Evolutionary conservation across 2,113 vertebrate genomes (phyloP).

Genomic region (Smithornis capensis): DNA sequence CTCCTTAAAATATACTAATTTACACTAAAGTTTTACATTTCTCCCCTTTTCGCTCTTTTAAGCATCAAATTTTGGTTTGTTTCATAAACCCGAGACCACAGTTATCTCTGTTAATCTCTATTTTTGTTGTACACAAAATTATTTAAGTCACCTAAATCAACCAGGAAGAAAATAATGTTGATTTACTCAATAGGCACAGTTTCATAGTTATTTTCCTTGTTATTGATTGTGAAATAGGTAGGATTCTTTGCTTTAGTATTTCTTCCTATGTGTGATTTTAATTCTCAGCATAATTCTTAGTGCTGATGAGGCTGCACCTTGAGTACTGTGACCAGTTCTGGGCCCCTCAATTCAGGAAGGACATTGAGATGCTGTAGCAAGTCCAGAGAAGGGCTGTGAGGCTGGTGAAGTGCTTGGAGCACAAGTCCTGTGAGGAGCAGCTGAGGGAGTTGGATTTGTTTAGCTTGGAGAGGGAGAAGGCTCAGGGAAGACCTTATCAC

Average conservation of each 20-base stretch:
- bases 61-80: not conserved
- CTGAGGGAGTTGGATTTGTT: not conserved
- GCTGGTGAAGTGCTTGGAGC: not conserved
- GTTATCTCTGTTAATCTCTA: not conserved
- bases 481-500: not conserved
- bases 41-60: not conserved
- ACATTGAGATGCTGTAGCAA: not conserved
- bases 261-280: not conserved
- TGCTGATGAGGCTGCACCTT: not conserved
- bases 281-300: not conserved
- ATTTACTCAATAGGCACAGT: not conserved
- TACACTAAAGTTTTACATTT: not conserved
- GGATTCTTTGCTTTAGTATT: not conserved
- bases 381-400: not conserved
- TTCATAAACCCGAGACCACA: not conserved
- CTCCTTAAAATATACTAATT: not conserved
- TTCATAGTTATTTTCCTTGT: not conserved
- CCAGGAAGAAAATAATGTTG: not conserved
- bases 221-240: not conserved
- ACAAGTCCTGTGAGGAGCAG: not conserved
- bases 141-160: not conserved
- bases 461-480: not conserved
- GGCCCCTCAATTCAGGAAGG: not conserved
- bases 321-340: not conserved
- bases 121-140: not conserved